These are phyloP conservation scores for Drosophila melanosoma DNA, from an alignment of 2,888 invertebrate species.

Conservation along the genomic window DNA sequence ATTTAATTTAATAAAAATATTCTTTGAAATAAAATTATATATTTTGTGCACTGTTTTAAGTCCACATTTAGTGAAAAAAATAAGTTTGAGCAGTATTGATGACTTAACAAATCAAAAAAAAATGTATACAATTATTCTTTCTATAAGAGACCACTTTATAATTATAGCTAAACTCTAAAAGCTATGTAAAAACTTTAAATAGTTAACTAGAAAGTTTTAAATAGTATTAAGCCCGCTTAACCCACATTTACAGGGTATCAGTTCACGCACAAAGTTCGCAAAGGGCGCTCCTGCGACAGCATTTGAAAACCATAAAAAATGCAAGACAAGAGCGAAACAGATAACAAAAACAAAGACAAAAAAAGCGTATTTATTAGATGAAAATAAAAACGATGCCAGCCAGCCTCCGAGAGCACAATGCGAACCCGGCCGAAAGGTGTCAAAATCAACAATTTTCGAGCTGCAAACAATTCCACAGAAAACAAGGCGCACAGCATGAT, in stretches of 20 bases:
- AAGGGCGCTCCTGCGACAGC: conserved; percentile 44
- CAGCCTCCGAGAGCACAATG: conserved; percentile 59
- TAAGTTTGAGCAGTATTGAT: no score
- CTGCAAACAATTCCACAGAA: conserved; percentile 78
- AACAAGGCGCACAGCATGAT: conserved; percentile 78
- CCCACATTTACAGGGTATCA: conserved; percentile 33
- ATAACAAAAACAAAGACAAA: conserved; percentile 41
- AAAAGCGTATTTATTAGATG: conserved; percentile 73
- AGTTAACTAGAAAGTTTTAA: no score
- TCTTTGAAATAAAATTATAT: no score
- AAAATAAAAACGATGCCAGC: conserved; percentile 68
- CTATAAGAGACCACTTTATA: no score
- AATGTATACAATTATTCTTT: no score
- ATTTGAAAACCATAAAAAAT: conserved; percentile 78
- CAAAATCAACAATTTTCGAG: conserved; percentile 82
- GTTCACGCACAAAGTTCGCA: conserved; percentile 47
- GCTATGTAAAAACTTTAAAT: no score
- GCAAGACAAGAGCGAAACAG: conserved; percentile 50
- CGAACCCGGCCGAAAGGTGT: conserved; percentile 77
- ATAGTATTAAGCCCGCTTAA: neutral
- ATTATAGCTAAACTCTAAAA: no score
- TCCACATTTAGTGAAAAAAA: no score
- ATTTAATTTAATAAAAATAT: no score
- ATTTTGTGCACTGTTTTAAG: no score
- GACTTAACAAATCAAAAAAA: no score